Evolutionary conservation across 2,888 invertebrate species (phyloP).

Genomic region (Elgonia sp.): DNA sequence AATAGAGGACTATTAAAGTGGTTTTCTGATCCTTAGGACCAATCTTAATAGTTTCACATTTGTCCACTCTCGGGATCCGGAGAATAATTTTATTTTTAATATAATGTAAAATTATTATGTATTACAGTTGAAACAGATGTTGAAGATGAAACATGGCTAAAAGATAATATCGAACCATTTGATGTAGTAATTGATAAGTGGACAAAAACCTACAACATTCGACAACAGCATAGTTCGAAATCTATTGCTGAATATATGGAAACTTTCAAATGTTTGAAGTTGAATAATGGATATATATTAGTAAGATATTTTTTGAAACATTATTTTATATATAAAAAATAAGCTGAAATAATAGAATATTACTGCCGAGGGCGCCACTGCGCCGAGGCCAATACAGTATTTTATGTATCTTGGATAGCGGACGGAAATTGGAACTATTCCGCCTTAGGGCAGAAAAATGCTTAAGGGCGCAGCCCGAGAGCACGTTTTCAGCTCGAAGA

Average conservation of each 20-base stretch:
- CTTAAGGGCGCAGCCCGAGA: too few species aligned
- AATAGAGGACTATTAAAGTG: too few species aligned
- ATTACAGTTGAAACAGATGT: not conserved
- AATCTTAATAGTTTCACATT: too few species aligned
- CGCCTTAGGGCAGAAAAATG: too few species aligned
- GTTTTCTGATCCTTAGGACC: too few species aligned
- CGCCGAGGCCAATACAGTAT: too few species aligned
- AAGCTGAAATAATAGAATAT: too few species aligned
- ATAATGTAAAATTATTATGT: not conserved
- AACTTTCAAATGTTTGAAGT: conserved; percentile 12
- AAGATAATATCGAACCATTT: conserved; percentile 38
- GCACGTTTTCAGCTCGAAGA: too few species aligned
- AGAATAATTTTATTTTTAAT: not conserved
- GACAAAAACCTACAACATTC: not conserved
- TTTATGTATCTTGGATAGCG: too few species aligned
- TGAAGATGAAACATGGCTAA: conserved; percentile 26
- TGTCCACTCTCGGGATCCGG: too few species aligned
- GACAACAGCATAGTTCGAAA: not conserved
- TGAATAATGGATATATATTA: conserved; percentile 30
- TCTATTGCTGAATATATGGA: conserved; percentile 24
- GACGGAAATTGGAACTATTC: too few species aligned
- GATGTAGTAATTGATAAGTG: conserved; percentile 31
- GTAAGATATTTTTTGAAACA: not conserved
- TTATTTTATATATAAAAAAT: not conserved
- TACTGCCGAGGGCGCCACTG: too few species aligned